Evolutionary conservation across 2,113 vertebrate genomes (phyloP), one percentile per base, ranked within the genome.

Genomic region (Agapornis roseicollis): DNA sequence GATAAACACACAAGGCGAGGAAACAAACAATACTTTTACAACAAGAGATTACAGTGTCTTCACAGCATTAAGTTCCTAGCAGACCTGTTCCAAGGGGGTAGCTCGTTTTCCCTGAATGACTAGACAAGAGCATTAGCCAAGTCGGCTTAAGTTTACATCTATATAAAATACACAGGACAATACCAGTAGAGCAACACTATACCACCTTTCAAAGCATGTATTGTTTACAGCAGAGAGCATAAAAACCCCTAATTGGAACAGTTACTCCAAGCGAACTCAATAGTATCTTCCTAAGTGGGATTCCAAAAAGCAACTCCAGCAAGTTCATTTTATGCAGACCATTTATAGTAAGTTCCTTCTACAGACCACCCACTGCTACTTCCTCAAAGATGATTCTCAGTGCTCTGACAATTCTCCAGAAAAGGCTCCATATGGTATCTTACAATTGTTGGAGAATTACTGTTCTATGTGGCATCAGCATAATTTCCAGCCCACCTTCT

Each of bases 361-460:
- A 85, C 80, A 85, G 91, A 94, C 89, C 95, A 95, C 95, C 83
- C 87, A 89, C 89, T 88, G 77, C 58, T 80, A 46, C 73, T 94
- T 96, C 93, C 96, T 89, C 94, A 80, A 91, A 82, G 70, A 92
- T 42, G 78, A 88, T 58, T 80, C 74, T 80, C 44, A 79, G 73
- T 20, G 44, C 69, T 96, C 68, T 61, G 79, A 93, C 73, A 85
- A 4, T 70, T 73, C 49, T 78, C 72, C 9, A 2, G 80, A 86
- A 96, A 94, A 91, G 28, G 15, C 41, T 94, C 66, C 78, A 76
- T 65, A 69, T 42, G 73, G 73, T 85, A 19, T 13, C 86, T 89
- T 14, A 63, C 56, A 66, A 72, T n/a, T 65, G 78, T 61, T 37
- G 79, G 41, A 82, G 60, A 94, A 94, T 70, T 88, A 66, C 37